phyloP scores from a whole-genome alignment of 1,140 invertebrate species.

The Bilobella aurantiaca region DNA sequence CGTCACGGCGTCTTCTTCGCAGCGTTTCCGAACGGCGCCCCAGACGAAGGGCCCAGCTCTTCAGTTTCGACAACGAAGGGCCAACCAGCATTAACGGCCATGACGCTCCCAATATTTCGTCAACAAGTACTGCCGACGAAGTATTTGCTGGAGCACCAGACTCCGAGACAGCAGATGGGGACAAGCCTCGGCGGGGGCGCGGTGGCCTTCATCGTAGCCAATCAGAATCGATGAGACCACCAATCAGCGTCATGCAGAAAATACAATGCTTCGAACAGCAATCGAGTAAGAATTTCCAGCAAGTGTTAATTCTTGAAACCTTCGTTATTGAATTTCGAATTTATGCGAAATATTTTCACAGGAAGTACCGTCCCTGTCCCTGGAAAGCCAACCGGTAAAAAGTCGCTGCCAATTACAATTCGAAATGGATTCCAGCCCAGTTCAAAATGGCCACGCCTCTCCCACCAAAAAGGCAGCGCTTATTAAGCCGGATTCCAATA shows the following conservation, averaged over 20 bases:
- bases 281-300: background rate
- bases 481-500: no score
- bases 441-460: background rate
- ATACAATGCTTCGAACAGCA: constrained; percentile 2
- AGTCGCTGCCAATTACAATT: no score
- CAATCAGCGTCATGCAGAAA: constrained; percentile 3
- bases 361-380: background rate
- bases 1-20: background rate
- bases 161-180: background rate
- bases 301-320: background rate
- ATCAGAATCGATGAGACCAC: background rate
- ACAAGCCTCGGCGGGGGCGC: background rate
- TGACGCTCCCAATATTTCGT: background rate
- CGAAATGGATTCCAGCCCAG: no score
- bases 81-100: no score
- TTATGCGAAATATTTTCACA: background rate
- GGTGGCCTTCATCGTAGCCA: background rate
- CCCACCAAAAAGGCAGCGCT: no score
- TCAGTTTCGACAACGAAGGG: background rate
- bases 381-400: no score
- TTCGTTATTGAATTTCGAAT: background rate
- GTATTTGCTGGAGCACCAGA: background rate
- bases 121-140: background rate
- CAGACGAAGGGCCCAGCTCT: background rate
- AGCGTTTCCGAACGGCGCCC: background rate